Evolutionary conservation across 2,797 vertebrate genomes (phyloP).

Genomic region (Leptoclinus maculatus): DNA sequence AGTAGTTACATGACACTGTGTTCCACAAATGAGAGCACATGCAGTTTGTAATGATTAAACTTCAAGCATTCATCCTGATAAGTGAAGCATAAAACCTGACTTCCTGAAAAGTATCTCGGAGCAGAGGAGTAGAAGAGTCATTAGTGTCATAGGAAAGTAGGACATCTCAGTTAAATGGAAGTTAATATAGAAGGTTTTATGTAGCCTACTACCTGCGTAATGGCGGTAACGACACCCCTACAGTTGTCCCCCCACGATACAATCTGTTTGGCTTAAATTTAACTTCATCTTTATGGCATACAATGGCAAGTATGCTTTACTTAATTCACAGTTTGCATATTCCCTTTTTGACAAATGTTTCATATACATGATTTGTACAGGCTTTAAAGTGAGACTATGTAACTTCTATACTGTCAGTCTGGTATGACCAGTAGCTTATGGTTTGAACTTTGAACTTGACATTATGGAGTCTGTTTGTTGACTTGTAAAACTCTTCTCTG

Average conservation of each 20-base stretch:
- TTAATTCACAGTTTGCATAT: constrained; percentile 57
- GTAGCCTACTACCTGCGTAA: constrained; percentile 4
- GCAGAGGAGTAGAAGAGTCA: constrained; percentile 23
- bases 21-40: constrained; percentile 52
- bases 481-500: neutral
- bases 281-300: constrained; percentile 28
- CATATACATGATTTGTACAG: neutral
- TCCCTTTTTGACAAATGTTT: constrained; percentile 56
- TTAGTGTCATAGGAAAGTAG: constrained; percentile 38
- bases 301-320: neutral
- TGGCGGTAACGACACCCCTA: constrained; percentile 26
- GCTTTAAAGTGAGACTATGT: constrained; percentile 9
- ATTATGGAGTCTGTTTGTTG: neutral
- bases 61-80: constrained; percentile 50
- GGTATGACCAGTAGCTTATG: neutral
- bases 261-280: constrained; percentile 34
- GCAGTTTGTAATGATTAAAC: constrained; percentile 57
- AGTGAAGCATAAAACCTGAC: constrained; percentile 54
- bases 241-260: constrained; percentile 12
- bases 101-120: constrained; percentile 44
- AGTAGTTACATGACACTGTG: constrained; percentile 46
- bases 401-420: neutral
- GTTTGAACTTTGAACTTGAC: neutral
- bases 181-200: constrained; percentile 7
- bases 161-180: constrained; percentile 28